Conservation (phyloP, 2,113 vertebrate genomes). For the Sorex araneus region DNA sequence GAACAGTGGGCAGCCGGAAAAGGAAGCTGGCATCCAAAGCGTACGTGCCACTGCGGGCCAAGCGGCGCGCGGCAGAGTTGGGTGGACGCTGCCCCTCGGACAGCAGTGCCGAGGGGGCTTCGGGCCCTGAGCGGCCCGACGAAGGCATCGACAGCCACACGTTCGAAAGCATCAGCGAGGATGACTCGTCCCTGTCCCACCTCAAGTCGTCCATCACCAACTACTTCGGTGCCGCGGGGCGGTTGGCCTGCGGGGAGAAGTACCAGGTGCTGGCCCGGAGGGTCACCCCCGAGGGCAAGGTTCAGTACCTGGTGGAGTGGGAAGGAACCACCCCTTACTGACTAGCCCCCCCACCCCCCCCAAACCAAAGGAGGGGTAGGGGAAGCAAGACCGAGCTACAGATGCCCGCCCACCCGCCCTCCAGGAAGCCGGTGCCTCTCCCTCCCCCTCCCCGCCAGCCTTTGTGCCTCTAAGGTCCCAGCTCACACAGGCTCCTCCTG, state of each 20-base stretch:
- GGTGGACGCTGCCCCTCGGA: constrained; percentile 83
- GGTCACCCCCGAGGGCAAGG: constrained; percentile 94
- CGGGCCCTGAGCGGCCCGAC: constrained; percentile 84
- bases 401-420: background rate
- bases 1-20: constrained; percentile 95
- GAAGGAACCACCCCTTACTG: constrained; percentile 96
- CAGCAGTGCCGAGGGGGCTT: constrained; percentile 87
- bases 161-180: constrained; percentile 93
- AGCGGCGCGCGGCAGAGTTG: constrained; percentile 84
- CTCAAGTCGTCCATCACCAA: constrained; percentile 97
- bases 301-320: constrained; percentile 98
- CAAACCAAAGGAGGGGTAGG: constrained; percentile 64
- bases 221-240: constrained; percentile 94
- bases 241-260: constrained; percentile 95
- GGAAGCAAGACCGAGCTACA: background rate
- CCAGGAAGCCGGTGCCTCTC: background rate
- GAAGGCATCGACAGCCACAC: constrained; percentile 91
- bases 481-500: background rate
- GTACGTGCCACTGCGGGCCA: constrained; percentile 89
- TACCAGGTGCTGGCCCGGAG: constrained; percentile 96
- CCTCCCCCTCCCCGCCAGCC: background rate
- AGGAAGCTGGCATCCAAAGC: constrained; percentile 93
- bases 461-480: background rate
- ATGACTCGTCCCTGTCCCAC: constrained; percentile 93
- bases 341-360: constrained; percentile 13